These are phyloP conservation scores for Cyrtodaria siliqua DNA, from an alignment of 2,888 invertebrate genomes.

Conservation along the genomic window DNA sequence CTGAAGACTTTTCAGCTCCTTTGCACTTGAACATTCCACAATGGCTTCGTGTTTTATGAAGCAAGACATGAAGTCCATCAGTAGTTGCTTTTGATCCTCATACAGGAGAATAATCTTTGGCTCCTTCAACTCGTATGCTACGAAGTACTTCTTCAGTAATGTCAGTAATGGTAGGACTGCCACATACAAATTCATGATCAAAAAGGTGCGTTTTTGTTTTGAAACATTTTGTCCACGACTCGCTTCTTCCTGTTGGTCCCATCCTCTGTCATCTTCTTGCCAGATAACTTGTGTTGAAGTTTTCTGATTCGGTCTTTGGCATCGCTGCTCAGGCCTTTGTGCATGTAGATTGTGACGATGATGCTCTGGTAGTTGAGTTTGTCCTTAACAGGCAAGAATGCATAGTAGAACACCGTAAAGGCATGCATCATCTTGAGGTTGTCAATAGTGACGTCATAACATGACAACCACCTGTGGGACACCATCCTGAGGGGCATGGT, in stretches of 20 bases:
- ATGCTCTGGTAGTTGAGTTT: too few species aligned
- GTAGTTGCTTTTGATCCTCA: slow-evolving; percentile 35
- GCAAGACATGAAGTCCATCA: slow-evolving; percentile 35
- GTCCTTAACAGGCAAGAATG: too few species aligned
- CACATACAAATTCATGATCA: slow-evolving; percentile 21
- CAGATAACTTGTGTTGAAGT: too few species aligned
- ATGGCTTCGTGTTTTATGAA: too few species aligned
- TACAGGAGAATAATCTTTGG: slow-evolving; percentile 43
- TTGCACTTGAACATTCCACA: too few species aligned
- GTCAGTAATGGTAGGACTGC: slow-evolving; percentile 18
- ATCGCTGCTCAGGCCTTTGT: too few species aligned
- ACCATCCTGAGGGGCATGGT: slow-evolving; percentile 58
- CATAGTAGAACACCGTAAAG: slow-evolving; percentile 58
- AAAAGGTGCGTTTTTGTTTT: neutral
- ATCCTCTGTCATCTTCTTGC: slow-evolving; percentile 30
- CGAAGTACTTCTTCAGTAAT: slow-evolving; percentile 29
- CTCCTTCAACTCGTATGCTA: slow-evolving; percentile 33
- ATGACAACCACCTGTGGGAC: slow-evolving; percentile 65
- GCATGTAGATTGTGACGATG: too few species aligned
- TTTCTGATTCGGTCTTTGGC: too few species aligned
- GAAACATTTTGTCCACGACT: slow-evolving; percentile 15
- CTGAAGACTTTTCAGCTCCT: too few species aligned
- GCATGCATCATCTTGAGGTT: slow-evolving; percentile 56
- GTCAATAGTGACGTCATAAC: slow-evolving; percentile 53
- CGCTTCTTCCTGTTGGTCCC: slow-evolving; percentile 12